A percentile compares a stretch with the other conserved stretches of the same genome.
Conservation (phyloP, 2,797 vertebrate species). For the Glossophaga mutica region DNA sequence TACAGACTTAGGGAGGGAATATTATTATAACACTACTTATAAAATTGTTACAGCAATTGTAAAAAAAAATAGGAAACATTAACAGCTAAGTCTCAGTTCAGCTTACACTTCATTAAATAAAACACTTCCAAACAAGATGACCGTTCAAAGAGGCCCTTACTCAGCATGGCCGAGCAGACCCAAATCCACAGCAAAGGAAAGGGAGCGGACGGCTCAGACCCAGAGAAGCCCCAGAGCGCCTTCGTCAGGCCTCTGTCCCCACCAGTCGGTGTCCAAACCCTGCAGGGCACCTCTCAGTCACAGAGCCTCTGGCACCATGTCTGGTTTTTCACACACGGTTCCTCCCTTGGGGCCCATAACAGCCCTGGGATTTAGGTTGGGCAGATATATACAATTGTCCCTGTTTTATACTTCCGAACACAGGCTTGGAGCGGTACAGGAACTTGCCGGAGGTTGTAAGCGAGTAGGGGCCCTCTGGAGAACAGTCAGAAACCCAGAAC, state of each 20-base stretch:
- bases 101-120: constrained; percentile 45
- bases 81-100: constrained; percentile 49
- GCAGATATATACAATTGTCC: neutral
- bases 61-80: constrained; percentile 17
- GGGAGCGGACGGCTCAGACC: neutral
- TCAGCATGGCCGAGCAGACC: neutral
- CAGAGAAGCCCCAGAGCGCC: neutral
- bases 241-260: neutral
- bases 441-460: neutral
- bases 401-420: neutral
- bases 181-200: neutral
- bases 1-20: neutral
- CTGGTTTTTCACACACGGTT: neutral
- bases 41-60: constrained; percentile 38
- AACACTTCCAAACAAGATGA: constrained; percentile 14
- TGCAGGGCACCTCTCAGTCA: neutral
- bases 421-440: neutral
- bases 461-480: neutral
- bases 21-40: constrained; percentile 18
- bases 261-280: neutral
- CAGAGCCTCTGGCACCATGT: neutral
- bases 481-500: neutral
- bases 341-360: neutral
- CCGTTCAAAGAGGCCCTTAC: neutral
- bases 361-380: neutral